These are phyloP conservation scores for Rhingia rostrata DNA, from an alignment of 2,888 invertebrate species.

Conservation along the genomic window DNA sequence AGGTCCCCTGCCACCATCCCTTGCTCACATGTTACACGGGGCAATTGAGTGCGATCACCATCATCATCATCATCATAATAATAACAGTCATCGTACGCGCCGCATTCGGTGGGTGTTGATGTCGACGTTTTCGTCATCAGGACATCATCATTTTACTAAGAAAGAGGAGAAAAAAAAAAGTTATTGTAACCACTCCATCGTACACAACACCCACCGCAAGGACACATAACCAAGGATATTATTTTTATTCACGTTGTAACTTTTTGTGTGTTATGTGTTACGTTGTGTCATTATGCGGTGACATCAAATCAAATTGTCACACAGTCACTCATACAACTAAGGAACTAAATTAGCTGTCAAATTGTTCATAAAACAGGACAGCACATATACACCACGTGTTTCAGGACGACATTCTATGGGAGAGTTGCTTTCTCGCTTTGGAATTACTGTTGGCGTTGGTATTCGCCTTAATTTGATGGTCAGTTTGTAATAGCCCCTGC, in stretches of 20 bases:
- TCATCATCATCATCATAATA: slow-evolving; percentile 58
- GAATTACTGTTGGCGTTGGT: slow-evolving; percentile 8
- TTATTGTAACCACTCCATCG: neutral
- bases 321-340: slow-evolving; percentile 59
- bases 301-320: slow-evolving; percentile 68
- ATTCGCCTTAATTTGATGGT: slow-evolving; percentile 39
- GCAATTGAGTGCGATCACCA: slow-evolving; percentile 72
- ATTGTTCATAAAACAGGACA: slow-evolving; percentile 70
- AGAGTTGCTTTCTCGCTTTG: slow-evolving; percentile 24
- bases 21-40: slow-evolving; percentile 59
- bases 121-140: slow-evolving; percentile 50
- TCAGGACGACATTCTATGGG: slow-evolving; percentile 27
- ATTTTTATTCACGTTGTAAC: slow-evolving; percentile 73
- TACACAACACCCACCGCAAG: neutral
- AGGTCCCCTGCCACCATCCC: slow-evolving; percentile 11
- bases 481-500: slow-evolving; percentile 45
- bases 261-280: slow-evolving; percentile 58
- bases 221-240: slow-evolving; percentile 47
- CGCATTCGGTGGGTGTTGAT: slow-evolving; percentile 38
- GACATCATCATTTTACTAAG: slow-evolving; percentile 60
- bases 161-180: slow-evolving; percentile 6
- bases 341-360: slow-evolving; percentile 72
- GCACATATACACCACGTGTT: slow-evolving; percentile 21
- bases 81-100: slow-evolving; percentile 63
- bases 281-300: slow-evolving; percentile 62